Percentiles rank a stretch among this genome's conserved stretches.
Evolutionary conservation across 2,888 invertebrate genomes (phyloP).

Genomic region (Thecophora atra): DNA sequence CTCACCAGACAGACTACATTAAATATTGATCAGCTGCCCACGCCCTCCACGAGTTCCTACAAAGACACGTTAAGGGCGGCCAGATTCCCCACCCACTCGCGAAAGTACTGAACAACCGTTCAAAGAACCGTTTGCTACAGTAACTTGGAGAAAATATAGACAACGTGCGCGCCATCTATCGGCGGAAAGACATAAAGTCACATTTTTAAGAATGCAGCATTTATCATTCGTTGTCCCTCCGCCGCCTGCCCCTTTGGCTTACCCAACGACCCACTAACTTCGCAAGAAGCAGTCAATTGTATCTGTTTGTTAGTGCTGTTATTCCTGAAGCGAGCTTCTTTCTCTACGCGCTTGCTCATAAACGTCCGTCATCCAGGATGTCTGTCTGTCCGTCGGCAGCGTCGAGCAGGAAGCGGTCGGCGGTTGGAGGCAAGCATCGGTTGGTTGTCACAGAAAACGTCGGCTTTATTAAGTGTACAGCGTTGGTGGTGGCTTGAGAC

Average conservation of each 20-base stretch:
- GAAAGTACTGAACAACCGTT: neutral
- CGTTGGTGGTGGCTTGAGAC: constrained; percentile 17
- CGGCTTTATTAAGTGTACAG: constrained; percentile 45
- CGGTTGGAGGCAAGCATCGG: neutral
- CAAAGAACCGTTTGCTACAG: neutral
- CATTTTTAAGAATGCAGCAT: constrained; percentile 46
- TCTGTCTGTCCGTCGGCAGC: constrained; percentile 11
- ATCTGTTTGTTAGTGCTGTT: neutral
- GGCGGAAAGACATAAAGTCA: constrained; percentile 44
- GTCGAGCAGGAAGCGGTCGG: constrained; percentile 18
- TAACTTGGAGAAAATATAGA: constrained; percentile 10
- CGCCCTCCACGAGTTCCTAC: neutral
- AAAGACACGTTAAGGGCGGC: neutral
- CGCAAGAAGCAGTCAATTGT: constrained; percentile 8
- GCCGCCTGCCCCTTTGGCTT: constrained; percentile 1
- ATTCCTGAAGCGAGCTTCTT: too few relatives aligned
- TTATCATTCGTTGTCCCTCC: constrained; percentile 41
- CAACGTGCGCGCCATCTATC: constrained; percentile 14
- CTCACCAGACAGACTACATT: constrained; percentile 3
- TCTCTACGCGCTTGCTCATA: constrained; percentile 31
- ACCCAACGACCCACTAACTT: constrained; percentile 23
- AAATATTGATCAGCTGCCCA: constrained; percentile 21
- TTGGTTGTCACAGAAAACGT: constrained; percentile 26
- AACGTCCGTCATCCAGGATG: constrained; percentile 21
- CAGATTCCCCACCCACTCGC: neutral